phyloP scores from a whole-genome alignment of 2,113 vertebrate genomes.

The Ursus arctos region DNA sequence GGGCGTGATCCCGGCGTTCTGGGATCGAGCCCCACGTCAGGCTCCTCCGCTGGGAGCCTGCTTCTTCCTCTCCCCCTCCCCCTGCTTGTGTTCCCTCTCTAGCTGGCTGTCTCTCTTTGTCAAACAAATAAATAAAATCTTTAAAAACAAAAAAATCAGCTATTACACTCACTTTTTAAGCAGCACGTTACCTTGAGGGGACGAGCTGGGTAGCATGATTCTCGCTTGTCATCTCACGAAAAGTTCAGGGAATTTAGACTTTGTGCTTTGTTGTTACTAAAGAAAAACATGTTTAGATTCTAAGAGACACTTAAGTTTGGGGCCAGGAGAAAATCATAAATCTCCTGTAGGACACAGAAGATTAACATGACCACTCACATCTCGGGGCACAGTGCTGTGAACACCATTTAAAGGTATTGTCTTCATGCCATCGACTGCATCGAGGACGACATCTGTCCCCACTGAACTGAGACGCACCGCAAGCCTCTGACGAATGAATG shows the following conservation, averaged over 20 bases:
- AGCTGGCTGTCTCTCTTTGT: too few relatives aligned
- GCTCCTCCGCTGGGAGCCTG: too few relatives aligned
- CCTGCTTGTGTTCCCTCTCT: too few relatives aligned
- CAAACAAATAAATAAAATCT: too few relatives aligned
- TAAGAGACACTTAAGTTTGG: neutral
- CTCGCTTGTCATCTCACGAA: neutral
- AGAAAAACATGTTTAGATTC: neutral
- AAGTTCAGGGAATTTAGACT: neutral
- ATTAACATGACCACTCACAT: neutral
- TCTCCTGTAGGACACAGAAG: neutral
- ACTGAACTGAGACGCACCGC: neutral
- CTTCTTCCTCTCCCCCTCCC: too few relatives aligned
- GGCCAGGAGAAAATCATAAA: neutral
- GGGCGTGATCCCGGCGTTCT: too few relatives aligned
- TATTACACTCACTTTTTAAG: neutral
- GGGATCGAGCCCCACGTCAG: too few relatives aligned
- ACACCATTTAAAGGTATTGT: neutral
- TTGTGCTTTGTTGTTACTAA: neutral
- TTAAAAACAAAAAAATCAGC: neutral
- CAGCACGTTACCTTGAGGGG: neutral
- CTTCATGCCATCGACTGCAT: neutral
- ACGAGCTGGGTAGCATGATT: neutral
- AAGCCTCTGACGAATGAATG: neutral
- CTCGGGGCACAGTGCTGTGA: neutral
- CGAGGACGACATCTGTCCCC: rapidly evolving